Conservation (phyloP, 1,140 invertebrate species). For the Latrodectus geometricus region DNA sequence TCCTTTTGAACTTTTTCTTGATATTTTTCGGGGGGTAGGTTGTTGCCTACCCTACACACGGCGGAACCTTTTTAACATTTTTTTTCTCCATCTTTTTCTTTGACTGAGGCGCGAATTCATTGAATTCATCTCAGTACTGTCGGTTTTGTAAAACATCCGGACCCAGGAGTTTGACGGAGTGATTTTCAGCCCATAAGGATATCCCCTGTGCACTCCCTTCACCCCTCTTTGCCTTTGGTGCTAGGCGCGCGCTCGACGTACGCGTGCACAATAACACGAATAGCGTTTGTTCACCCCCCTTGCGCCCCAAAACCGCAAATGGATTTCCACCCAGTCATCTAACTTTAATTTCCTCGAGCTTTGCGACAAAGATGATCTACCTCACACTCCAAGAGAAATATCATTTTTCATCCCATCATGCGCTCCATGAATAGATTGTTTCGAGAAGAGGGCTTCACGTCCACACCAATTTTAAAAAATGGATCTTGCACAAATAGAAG, state of each 20-base stretch:
- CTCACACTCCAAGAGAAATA: background rate
- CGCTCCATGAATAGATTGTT: background rate
- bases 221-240: background rate
- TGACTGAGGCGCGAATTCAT: slow-evolving; percentile 55
- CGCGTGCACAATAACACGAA: slow-evolving; percentile 32
- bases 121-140: slow-evolving; percentile 54
- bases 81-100: background rate
- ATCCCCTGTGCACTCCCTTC: slow-evolving; percentile 6
- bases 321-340: slow-evolving; percentile 52
- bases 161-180: slow-evolving; percentile 42
- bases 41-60: slow-evolving; percentile 23
- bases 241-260: background rate
- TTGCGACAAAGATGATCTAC: background rate
- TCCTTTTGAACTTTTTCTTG: slow-evolving; percentile 55
- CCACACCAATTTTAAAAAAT: too few species aligned
- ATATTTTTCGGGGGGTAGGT: slow-evolving; percentile 47
- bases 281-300: slow-evolving; percentile 26
- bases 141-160: slow-evolving; percentile 60
- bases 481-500: too few species aligned
- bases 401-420: background rate
- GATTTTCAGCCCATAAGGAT: slow-evolving; percentile 57
- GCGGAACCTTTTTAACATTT: background rate
- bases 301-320: slow-evolving; percentile 43
- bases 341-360: slow-evolving; percentile 55
- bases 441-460: background rate